Conservation (phyloP, 2,113 vertebrate species). For the crab-eating macaque (Macaca fascicularis) region T2T-MFA8v1.1 NC_088385.1:96263001-96263500, state of each 20-base stretch:
- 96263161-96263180: neutral
- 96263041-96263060: neutral
- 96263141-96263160: neutral
- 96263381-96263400: too few species aligned
- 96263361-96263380: neutral
- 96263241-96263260: neutral
- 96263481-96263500: too few species aligned
- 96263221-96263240: neutral
- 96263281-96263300: neutral
- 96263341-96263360: neutral
- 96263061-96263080: neutral
- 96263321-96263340: neutral
- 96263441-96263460: too few species aligned
- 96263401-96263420: too few species aligned
- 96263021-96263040: neutral
- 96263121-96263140: neutral
- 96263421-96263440: too few species aligned
- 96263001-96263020: neutral
- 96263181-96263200: neutral
- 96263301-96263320: neutral
- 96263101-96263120: neutral
- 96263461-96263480: too few species aligned
- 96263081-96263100: neutral
- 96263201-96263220: neutral
- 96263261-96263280: slow-evolving; percentile 14